These are phyloP conservation scores for Casuarius casuarius DNA, from an alignment of 2,113 vertebrate genomes.

Conservation along the genomic window DNA sequence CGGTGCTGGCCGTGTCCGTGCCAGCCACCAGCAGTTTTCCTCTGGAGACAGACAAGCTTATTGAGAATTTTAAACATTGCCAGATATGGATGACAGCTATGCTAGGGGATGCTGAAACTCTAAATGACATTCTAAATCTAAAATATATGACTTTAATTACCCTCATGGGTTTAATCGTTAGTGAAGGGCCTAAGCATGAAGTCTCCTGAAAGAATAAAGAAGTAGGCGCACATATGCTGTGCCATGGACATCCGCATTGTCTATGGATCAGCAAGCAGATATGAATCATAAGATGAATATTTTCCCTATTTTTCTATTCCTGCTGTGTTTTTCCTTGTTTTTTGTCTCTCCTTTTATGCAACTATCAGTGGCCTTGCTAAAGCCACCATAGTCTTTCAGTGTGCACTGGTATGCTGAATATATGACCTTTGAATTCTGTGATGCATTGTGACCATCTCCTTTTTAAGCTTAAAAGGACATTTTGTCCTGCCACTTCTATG, in stretches of 20 bases:
- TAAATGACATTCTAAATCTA: background rate
- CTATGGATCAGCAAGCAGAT: background rate
- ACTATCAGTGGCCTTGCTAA: background rate
- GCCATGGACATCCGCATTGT: background rate
- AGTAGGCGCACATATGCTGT: background rate
- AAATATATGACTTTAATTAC: background rate
- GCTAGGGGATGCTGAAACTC: background rate
- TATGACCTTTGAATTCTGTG: background rate
- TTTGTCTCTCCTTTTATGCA: background rate
- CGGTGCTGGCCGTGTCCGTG: background rate
- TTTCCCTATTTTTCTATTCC: background rate
- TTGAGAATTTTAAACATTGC: background rate
- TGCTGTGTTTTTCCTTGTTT: background rate
- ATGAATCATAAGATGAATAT: background rate
- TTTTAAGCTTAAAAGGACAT: background rate
- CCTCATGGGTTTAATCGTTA: background rate
- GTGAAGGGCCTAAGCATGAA: background rate
- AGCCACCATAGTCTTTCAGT: background rate
- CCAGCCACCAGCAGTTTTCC: rapidly evolving
- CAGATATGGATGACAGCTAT: rapidly evolving
- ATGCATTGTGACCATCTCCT: background rate
- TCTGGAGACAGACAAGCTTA: rapidly evolving
- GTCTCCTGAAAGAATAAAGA: background rate
- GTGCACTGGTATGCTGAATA: background rate
- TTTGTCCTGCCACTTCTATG: background rate